Base-by-base conservation (phyloP, 2,888 invertebrate species). In the Drosophila eohydei region DNA sequence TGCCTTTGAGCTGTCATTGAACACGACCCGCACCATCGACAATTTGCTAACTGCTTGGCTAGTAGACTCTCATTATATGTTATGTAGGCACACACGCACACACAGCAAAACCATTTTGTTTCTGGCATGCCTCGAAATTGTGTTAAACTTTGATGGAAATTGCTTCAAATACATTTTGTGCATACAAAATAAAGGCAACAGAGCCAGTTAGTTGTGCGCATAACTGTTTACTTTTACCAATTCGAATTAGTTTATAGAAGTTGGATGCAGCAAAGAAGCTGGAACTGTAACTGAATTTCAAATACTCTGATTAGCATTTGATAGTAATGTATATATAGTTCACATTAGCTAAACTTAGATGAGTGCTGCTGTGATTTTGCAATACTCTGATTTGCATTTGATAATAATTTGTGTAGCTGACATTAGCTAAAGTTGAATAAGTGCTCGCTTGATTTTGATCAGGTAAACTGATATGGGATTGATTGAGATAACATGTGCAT, bases 1-100 rank as follows among this genome's bases (percentile, higher is more conserved):
- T 80, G 86, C 81, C 83, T 88, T 85, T 85, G 81, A 85, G 86
- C 83, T 77, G 78, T 76, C 86, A 85, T 88, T 82, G 69, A 78
- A 62, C 81, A 74, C 62, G 51, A 60, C 63, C 55, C 73, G 51
- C 59, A 48, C 54, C 61, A 72, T 71, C 81, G 80, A 80, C 73
- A 85, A 81, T 72, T 87, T 82, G 71, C 68, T 65, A 71, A 83
- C 70, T 73, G 68, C 63, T 77, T 50, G 46, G 11, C 32, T 28
- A 43, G 34, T 43, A 44, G 46, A 48, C 74, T 67, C 51, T 75
- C 50, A 62, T 67, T 56, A 72, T 56, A 72, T 61, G 40, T 46
- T 56, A 72, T 61, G 40, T 46, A 21, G 36, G n/a, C 40, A 55
- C 14, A 38, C 21, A 32, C 36, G 34, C 41, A 41, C 4, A 61